A percentile compares a stretch with the other conserved stretches of the same genome.
Conservation (phyloP, 2,888 invertebrate species). For the Cyclophora punctaria region DNA sequence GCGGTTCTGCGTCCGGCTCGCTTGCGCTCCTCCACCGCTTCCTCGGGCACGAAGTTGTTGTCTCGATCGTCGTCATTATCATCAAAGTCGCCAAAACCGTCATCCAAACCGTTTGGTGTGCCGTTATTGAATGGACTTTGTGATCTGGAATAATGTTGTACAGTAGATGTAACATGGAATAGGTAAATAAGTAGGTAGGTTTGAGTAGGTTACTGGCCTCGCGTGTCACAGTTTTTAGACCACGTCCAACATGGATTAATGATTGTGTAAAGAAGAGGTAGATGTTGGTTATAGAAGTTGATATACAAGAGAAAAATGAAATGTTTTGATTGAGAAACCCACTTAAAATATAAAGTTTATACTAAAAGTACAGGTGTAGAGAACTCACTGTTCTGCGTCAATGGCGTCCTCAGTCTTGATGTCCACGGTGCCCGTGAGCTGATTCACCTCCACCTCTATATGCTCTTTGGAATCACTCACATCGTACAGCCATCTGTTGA, state of each 20-base stretch:
- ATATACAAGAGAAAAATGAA: too few species aligned
- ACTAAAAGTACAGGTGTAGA: neutral
- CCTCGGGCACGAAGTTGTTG: constrained; percentile 19
- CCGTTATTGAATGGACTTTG: constrained; percentile 43
- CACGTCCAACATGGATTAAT: too few species aligned
- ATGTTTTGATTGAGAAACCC: too few species aligned
- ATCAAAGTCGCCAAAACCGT: constrained; percentile 38
- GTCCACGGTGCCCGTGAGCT: constrained; percentile 27
- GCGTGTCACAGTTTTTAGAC: too few species aligned
- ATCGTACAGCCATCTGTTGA: constrained; percentile 48
- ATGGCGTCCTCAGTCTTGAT: constrained; percentile 44
- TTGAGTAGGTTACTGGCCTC: too few species aligned
- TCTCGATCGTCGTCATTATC: constrained; percentile 34
- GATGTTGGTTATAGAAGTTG: too few species aligned
- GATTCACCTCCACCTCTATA: too few species aligned
- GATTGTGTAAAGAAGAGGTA: too few species aligned
- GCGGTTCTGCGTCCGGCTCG: constrained; percentile 6
- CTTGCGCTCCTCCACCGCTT: too few species aligned
- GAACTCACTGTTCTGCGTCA: neutral
- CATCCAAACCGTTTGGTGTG: constrained; percentile 27
- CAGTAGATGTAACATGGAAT: neutral
- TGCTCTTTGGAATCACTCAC: constrained; percentile 33
- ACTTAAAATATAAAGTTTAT: too few species aligned
- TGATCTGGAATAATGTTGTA: constrained; percentile 27
- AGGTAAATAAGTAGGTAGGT: neutral